Base-by-base conservation (phyloP, 2,888 invertebrate genomes). In the Caprella mutica region DNA sequence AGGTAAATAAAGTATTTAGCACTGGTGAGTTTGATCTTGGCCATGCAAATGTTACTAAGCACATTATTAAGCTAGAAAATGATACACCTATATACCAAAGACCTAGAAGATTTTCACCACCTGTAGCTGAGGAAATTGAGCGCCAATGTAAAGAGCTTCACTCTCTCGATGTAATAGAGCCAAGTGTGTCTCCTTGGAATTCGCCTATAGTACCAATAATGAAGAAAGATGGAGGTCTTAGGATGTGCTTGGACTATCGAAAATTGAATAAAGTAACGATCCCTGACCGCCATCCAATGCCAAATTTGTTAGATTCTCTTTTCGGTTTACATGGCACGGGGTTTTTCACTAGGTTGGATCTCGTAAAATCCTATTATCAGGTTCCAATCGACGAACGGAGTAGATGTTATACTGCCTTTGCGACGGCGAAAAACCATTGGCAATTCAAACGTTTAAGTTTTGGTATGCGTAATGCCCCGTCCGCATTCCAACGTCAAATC, bases 271-370 rank as follows among this genome's bases (percentile, higher is more conserved):
- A 27, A 33, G 50, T 50, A 21, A 50, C 50, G 8, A 29, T 23
- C n/a, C 6, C n/a, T 19, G 33, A 43, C 26, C 21, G 26, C 9
- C 26, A 24, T 21, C 43, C 43, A 12, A 43, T 21, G 9, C 43
- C 43, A 3, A 8, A 50, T 21, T 8, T 30, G 33, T 4, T 21
- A 9, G 29, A 50, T 50, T 50, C 50, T 30, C 30, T 50, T n/a
- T 50, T 50, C 33, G 50, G 50, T 3, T 33, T 50, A 5, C 50
- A 30, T 33, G 50, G 50, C n/a, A 33, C 33, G 12, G 33, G 33
- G 19, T 30, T 26, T 26, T 50, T 50, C 14, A 50, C 50, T 19
- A 50, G 33, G 21, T 17, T 50, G 29, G 50, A 50, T 21, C 26
- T 50, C 2, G 50, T 43, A n/a, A 14, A 26, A 5, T 12, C 24